Percentiles rank a stretch among this genome's conserved stretches.
Conservation (phyloP, 1,140 invertebrate genomes). For the Neodiprion pinetum region DNA sequence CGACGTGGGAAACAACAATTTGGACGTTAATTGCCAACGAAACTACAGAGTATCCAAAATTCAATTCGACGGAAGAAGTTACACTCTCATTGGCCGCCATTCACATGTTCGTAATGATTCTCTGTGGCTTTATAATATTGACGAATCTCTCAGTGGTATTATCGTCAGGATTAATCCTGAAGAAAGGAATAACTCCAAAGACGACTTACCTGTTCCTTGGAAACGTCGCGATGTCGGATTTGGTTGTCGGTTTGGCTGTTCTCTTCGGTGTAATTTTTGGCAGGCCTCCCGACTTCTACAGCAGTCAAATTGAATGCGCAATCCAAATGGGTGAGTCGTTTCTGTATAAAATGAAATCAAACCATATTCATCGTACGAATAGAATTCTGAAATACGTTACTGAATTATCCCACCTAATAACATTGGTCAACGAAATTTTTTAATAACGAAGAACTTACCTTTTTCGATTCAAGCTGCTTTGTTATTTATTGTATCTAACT, state of each 20-base stretch:
- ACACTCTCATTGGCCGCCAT: too few species aligned
- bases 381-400: too few species aligned
- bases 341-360: too few species aligned
- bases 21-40: slow-evolving; percentile 14
- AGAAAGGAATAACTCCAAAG: slow-evolving; percentile 63
- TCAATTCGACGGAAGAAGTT: too few species aligned
- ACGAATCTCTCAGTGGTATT: slow-evolving; percentile 65
- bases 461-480: too few species aligned
- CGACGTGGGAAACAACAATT: slow-evolving; percentile 29
- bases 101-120: slow-evolving; percentile 46
- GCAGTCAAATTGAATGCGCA: slow-evolving; percentile 44
- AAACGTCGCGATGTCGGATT: slow-evolving; percentile 66
- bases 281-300: too few species aligned
- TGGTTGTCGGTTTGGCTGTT: slow-evolving; percentile 63
- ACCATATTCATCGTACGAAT: too few species aligned
- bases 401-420: too few species aligned
- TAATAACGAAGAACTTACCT: too few species aligned
- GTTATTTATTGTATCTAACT: too few species aligned
- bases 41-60: too few species aligned
- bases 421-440: too few species aligned
- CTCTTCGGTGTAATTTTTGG: slow-evolving; percentile 59
- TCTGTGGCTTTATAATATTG: slow-evolving; percentile 61
- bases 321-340: slow-evolving; percentile 44
- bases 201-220: slow-evolving; percentile 67
- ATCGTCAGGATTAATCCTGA: slow-evolving; percentile 65